Evolutionary conservation across 2,113 vertebrate species (phyloP).

Genomic region (Oreochromis niloticus): DNA sequence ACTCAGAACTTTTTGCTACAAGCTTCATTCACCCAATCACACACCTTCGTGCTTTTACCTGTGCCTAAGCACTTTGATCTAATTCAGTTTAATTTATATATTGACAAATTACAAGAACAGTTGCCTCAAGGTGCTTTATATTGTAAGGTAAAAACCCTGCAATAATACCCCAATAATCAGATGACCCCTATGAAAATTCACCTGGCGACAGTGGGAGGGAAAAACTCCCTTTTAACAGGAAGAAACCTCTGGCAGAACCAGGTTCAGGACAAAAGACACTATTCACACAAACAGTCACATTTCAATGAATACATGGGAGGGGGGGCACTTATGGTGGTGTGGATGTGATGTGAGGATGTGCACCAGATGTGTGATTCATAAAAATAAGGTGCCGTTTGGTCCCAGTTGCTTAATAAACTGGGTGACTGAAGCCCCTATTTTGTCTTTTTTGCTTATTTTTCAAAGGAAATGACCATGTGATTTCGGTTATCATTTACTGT

Average conservation of each 20-base stretch:
- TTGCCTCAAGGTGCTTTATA: neutral
- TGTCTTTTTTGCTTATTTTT: neutral
- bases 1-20: neutral
- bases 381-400: neutral
- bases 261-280: neutral
- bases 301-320: neutral
- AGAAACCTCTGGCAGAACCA: neutral
- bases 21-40: neutral
- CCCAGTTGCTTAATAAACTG: neutral
- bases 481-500: neutral
- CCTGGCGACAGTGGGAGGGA: rapidly evolving
- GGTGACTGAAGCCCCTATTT: neutral
- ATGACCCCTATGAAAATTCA: neutral
- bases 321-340: neutral
- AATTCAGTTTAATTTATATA: neutral
- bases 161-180: neutral
- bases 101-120: neutral
- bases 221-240: neutral
- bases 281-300: neutral
- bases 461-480: neutral
- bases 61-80: neutral
- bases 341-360: neutral
- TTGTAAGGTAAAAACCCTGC: neutral
- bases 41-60: neutral
- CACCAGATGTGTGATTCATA: neutral